Base-by-base conservation (phyloP, 2,888 invertebrate species). In the Apodemia mormo region DNA sequence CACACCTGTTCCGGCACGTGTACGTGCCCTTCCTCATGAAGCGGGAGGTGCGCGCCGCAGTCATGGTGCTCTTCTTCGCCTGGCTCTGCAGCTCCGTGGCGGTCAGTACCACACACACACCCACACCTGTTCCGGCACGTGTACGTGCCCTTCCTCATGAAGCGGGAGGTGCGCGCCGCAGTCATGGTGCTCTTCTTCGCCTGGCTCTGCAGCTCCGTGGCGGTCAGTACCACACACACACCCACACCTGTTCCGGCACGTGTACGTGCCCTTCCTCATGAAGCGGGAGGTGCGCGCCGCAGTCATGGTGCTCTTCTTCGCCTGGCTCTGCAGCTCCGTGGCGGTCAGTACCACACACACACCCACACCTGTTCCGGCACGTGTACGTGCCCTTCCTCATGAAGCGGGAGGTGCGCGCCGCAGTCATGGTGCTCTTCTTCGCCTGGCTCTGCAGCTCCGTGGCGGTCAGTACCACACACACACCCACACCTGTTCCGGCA, bases 61-160 rank as follows among this genome's bases (percentile, higher is more conserved):
- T 98, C 61, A 95, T 99, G 95, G 93, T 99, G 67, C 83, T 97
- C 1, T 99, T 99, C 94, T 97, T 97, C 81, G 97, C 96, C 0
- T 98, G 98, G 97, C 94, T 98, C 22, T 98, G 98, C 82, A 94
- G 96, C 0, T 98, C 98, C 29, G 94, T 98, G 52, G 96, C 98
- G 0, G 94, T 94, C n/a, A 88, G 93, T 88, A 56, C n/a, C 2
- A 12, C 22, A 52, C 12, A n/a, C n/a, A n/a, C n/a, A n/a, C n/a
- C n/a, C n/a, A n/a, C n/a, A n/a, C 80, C 94, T 98, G 83, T 98
- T 99, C 92, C 96, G 97, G 82, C 95, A 96, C 69, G 94, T 96
- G 54, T 99, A 99, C 89, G 97, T 97, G 64, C 98, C 98, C 0
- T 94, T 97, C 85, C 87, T 98, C 8, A 96, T 98, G 96, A 95